Evolutionary conservation across 2,888 invertebrate species (phyloP).

Genomic region (Limnephilus rhombicus): DNA sequence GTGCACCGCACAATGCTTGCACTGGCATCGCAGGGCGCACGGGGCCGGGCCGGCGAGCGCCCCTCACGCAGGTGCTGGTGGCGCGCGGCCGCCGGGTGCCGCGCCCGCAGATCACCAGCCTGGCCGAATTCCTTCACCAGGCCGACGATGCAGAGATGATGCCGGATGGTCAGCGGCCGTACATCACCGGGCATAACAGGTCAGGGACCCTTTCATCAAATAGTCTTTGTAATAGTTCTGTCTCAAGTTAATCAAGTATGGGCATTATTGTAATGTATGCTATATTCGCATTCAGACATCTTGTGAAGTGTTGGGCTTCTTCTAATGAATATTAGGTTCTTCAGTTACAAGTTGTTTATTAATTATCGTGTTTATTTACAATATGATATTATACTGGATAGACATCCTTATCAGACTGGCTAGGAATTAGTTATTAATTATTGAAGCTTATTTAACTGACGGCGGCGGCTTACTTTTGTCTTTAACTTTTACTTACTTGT

Average conservation of each 20-base stretch:
- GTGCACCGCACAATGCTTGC: conserved; percentile 93
- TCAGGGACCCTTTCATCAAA: conserved; percentile 68
- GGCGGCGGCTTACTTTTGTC: too few relatives aligned
- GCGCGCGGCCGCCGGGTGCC: conserved; percentile 73
- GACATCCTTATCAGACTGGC: too few relatives aligned
- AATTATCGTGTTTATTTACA: too few relatives aligned
- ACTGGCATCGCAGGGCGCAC: conserved; percentile 87
- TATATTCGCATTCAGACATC: too few relatives aligned
- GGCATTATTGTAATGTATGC: too few relatives aligned
- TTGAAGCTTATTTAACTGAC: too few relatives aligned
- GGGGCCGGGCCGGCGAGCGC: conserved; percentile 86
- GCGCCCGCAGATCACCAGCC: conserved; percentile 79
- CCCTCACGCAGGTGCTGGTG: conserved; percentile 87
- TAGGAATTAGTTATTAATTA: too few relatives aligned
- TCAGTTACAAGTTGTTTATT: too few relatives aligned
- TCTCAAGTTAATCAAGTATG: background rate
- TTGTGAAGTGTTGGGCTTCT: too few relatives aligned
- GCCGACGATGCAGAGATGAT: conserved; percentile 86
- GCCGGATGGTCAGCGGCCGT: conserved; percentile 90
- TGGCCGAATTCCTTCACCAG: conserved; percentile 91
- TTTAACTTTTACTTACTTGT: too few relatives aligned
- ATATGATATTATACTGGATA: too few relatives aligned
- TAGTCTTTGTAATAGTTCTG: background rate
- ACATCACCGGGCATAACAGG: conserved; percentile 94
- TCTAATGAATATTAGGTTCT: too few relatives aligned